Conservation (phyloP, 2,888 invertebrate genomes). For the Opisthograptis luteolata region DNA sequence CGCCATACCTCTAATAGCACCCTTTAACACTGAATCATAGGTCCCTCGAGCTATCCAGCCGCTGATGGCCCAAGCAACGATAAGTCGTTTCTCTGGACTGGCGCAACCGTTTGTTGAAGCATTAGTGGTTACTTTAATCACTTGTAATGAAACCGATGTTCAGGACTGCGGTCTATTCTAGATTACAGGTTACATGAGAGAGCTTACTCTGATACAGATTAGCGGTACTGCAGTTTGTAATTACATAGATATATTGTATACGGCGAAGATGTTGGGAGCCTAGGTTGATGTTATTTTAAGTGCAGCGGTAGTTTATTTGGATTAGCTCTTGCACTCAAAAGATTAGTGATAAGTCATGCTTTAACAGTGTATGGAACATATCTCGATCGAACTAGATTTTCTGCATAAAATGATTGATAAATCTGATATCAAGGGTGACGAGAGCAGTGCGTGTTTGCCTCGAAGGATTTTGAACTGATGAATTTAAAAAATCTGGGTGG, state of each 20-base stretch:
- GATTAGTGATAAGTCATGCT: not conserved
- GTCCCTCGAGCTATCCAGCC: constrained; percentile 42
- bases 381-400: no score
- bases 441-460: no score
- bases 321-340: not conserved
- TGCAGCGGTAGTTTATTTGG: not conserved
- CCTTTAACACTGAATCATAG: constrained; percentile 52
- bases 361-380: no score
- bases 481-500: no score
- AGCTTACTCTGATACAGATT: constrained; percentile 20
- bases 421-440: no score
- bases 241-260: constrained; percentile 22
- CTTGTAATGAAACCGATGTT: constrained; percentile 56
- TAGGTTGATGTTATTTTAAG: constrained; percentile 17
- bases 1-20: constrained; percentile 45
- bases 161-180: constrained; percentile 26
- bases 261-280: constrained; percentile 5
- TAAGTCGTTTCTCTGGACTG: constrained; percentile 47
- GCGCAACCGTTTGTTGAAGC: constrained; percentile 49
- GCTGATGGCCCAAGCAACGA: constrained; percentile 37
- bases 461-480: no score
- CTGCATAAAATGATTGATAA: no score
- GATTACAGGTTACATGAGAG: constrained; percentile 21
- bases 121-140: constrained; percentile 65
- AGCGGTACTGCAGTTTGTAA: constrained; percentile 12